phyloP scores from a whole-genome alignment of 2,888 invertebrate species.

The Periphyllus acericola region DNA sequence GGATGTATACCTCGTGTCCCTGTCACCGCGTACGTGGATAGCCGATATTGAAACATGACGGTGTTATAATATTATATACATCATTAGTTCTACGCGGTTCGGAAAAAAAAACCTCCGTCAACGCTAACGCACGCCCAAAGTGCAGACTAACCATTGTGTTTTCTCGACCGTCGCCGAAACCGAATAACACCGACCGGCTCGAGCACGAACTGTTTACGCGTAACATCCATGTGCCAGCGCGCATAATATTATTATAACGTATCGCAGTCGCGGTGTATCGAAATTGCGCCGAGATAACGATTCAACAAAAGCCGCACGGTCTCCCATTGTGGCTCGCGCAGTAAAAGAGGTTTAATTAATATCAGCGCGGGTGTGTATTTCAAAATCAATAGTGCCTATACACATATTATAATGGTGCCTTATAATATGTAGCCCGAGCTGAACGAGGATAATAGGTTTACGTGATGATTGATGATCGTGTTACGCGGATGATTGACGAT shows the following conservation, averaged over 20 bases:
- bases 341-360: neutral
- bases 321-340: neutral
- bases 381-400: neutral
- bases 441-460: neutral
- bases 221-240: too few relatives aligned
- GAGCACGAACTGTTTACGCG: neutral
- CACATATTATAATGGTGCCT: neutral
- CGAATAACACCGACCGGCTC: conserved; percentile 7
- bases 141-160: conserved; percentile 29
- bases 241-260: too few relatives aligned
- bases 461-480: conserved; percentile 15
- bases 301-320: neutral
- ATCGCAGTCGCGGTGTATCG: neutral
- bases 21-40: too few relatives aligned
- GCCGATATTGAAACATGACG: too few relatives aligned
- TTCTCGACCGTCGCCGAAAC: neutral
- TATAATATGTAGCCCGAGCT: neutral
- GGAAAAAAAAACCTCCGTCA: neutral
- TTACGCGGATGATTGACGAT: neutral
- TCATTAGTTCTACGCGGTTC: too few relatives aligned
- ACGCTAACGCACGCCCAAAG: too few relatives aligned
- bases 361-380: neutral
- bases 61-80: too few relatives aligned
- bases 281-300: neutral
- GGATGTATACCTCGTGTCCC: too few relatives aligned